Percentiles rank a stretch among this genome's conserved stretches.
Conservation (phyloP, 2,113 vertebrate species). For the Eclectus roratus region DNA sequence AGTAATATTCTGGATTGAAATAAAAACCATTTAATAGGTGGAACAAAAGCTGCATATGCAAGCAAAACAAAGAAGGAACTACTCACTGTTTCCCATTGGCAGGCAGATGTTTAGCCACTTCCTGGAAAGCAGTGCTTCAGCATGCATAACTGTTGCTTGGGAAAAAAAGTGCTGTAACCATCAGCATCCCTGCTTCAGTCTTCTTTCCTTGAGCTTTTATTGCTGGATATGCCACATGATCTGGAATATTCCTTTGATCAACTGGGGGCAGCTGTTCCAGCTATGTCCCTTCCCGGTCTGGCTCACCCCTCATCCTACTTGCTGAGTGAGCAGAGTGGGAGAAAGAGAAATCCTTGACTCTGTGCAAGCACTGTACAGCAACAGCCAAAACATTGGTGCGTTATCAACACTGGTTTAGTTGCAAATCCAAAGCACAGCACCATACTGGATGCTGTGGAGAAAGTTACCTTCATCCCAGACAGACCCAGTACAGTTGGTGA, state of each 20-base stretch:
- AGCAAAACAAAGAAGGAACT: not conserved
- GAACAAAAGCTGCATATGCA: not conserved
- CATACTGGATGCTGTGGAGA: not conserved
- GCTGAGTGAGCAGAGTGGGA: not conserved
- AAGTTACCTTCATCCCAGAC: not conserved
- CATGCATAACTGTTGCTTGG: not conserved
- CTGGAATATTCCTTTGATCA: not conserved
- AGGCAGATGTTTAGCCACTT: not conserved
- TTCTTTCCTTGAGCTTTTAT: not conserved
- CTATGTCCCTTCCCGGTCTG: not conserved
- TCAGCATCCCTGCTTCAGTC: not conserved
- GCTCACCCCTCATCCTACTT: not conserved
- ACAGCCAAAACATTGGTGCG: not conserved
- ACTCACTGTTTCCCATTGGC: not conserved
- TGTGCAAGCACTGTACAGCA: not conserved
- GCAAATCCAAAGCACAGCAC: not conserved
- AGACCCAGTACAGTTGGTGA: not conserved
- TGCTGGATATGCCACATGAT: not conserved
- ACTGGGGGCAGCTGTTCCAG: not conserved
- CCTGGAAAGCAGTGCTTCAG: not conserved
- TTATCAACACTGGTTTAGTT: not conserved
- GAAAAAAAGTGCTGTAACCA: not conserved
- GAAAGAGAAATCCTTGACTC: not conserved
- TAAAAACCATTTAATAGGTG: not conserved
- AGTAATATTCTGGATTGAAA: not conserved